phyloP scores from a whole-genome alignment of 2,113 vertebrate genomes.

The Harpagus bidentatus region DNA sequence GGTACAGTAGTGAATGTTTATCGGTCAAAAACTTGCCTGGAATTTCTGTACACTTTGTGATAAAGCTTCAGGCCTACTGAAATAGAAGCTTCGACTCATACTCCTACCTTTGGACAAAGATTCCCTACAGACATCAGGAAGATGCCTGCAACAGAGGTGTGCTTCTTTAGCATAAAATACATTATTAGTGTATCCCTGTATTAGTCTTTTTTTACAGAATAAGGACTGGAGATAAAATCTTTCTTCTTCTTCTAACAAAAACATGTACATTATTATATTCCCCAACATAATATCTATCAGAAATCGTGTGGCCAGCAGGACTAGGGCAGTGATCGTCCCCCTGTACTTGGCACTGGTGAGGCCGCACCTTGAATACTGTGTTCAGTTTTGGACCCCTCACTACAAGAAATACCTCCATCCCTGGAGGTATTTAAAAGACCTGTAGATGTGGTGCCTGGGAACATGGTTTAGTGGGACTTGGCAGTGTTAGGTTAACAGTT shows the following conservation, averaged over 20 bases:
- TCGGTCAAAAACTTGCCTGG: background rate
- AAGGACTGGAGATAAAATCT: background rate
- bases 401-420: background rate
- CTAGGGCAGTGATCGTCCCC: rapidly evolving
- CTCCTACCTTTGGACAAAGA: background rate
- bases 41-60: background rate
- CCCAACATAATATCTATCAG: background rate
- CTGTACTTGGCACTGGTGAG: background rate
- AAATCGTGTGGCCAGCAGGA: background rate
- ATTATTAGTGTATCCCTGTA: background rate
- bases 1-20: background rate
- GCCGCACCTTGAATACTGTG: background rate
- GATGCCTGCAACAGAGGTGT: background rate
- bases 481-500: background rate
- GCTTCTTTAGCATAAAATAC: background rate
- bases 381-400: background rate
- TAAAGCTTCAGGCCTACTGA: background rate
- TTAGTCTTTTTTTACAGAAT: background rate
- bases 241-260: background rate
- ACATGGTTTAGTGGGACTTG: background rate
- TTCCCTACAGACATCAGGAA: background rate
- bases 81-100: background rate
- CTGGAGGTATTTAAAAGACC: background rate
- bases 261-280: background rate
- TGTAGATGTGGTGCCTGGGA: background rate